Evolutionary conservation across 2,888 invertebrate genomes (phyloP), one percentile per base, ranked within the genome.

Genomic region (Argyresthia albistria): DNA sequence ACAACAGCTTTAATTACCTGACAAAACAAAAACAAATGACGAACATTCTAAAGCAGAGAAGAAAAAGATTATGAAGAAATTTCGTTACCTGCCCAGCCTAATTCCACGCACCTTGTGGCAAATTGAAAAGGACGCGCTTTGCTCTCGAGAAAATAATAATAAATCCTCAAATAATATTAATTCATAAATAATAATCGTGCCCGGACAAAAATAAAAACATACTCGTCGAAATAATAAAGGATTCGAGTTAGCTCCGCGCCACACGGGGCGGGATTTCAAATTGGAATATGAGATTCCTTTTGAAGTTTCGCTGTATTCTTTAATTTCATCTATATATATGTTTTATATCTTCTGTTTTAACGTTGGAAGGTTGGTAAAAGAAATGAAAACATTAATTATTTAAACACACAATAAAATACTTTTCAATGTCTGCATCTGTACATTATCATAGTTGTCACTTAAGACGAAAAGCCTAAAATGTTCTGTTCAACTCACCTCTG

Each of bases 141-240:
- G 78, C 76, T 77, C 78, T 39, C 39, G 51, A 50, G 50, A 59
- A 76, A 73, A 72, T 83, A 83, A 86, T 86, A 86, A 87, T 87
- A 86, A 80, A 81, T 79, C 77, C 76, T 73, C 81, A 83, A 86
- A 87, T 84, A 86, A 86, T 87, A 87, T 86, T 87, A 86, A 86
- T 87, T 83, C 83, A 86, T 86, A 87, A 83, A 86, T 87, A 87
- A 87, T 87, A 87, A 86, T 83, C 84, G 78, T 78, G 78, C 67
- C 68, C 66, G 76, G 76, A 75, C 76, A 71, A 80, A 86, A 84
- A 86, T 82, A 84, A 86, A 80, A 84, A 81, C 80, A 80, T 79
- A 78, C 83, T 82, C 79, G 77, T 79, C 80, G 77, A 81, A 83
- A 87, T 86, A 86, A 84, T 84, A 84, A 86, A 87, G 86, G 84